Evolutionary conservation across 53 echinoderm and acorn worm genomes (phyloP).

Genomic region (Echinarachnius parma): DNA sequence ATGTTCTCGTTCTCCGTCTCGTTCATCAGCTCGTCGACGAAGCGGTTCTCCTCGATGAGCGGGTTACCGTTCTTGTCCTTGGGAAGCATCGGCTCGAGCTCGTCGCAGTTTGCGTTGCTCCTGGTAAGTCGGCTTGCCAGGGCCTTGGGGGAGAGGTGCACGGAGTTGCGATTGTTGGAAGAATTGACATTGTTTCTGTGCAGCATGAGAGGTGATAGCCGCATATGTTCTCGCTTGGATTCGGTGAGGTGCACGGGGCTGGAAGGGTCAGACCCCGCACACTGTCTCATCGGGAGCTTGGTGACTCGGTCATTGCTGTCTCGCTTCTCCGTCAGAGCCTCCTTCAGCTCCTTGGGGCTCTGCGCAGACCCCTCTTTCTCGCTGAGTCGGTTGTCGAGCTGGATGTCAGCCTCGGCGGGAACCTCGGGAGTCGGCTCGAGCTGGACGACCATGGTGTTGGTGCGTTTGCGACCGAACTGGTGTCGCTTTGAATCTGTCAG

Average conservation of each 20-base stretch:
- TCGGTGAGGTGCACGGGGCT: constrained; percentile 37
- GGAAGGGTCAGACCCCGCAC: constrained; percentile 36
- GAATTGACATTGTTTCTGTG: constrained; percentile 43
- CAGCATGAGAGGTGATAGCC: constrained; percentile 31
- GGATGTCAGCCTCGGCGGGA: constrained; percentile 54
- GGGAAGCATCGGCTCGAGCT: constrained; percentile 71
- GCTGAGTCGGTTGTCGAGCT: constrained; percentile 50
- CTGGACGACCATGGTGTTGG: constrained; percentile 59
- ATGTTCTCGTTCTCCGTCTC: constrained; percentile 56
- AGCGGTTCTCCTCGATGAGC: constrained; percentile 17
- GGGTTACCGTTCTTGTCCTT: constrained; percentile 77
- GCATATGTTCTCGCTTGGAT: background rate
- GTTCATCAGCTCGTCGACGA: constrained; percentile 43
- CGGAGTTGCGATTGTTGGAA: constrained; percentile 13
- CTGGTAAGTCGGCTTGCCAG: constrained; percentile 19
- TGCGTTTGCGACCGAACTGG: constrained; percentile 63
- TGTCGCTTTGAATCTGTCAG: constrained; percentile 71
- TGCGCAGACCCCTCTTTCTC: constrained; percentile 37
- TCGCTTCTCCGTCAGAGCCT: background rate
- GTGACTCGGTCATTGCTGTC: constrained; percentile 19
- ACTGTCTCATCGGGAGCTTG: constrained; percentile 36
- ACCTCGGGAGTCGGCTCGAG: constrained; percentile 71
- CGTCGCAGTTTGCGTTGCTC: constrained; percentile 52
- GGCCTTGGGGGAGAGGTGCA: constrained; percentile 38
- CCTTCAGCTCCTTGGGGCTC: background rate